These are phyloP conservation scores for Heteromyza rotundicornis DNA, from an alignment of 2,888 invertebrate species.

Conservation along the genomic window DNA sequence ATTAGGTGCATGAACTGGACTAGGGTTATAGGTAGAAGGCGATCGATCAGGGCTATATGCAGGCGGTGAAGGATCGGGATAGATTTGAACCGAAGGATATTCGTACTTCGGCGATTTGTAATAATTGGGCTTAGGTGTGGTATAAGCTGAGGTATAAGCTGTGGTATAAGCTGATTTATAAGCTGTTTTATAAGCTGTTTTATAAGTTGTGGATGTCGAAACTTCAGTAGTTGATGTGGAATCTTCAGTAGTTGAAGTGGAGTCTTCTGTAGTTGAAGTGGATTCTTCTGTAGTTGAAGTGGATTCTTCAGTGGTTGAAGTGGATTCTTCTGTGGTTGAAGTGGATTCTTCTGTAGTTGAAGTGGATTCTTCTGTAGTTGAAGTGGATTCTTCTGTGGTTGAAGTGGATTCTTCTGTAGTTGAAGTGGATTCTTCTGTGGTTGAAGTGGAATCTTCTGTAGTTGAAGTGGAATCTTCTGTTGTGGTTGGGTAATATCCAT, in stretches of 20 bases:
- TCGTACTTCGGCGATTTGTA: no score
- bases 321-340: neutral
- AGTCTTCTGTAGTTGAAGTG: slow-evolving; percentile 2
- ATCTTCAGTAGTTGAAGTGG: slow-evolving; percentile 3
- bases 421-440: neutral
- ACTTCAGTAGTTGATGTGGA: neutral
- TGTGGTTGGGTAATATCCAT: neutral
- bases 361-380: slow-evolving; percentile 9
- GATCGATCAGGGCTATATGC: neutral
- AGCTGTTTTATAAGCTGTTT: neutral
- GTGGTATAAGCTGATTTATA: no score
- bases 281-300: neutral
- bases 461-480: neutral
- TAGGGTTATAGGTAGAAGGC: neutral
- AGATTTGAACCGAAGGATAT: no score
- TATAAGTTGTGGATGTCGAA: neutral
- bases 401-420: neutral
- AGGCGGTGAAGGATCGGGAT: slow-evolving; percentile 7
- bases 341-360: neutral
- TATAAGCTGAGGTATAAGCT: no score
- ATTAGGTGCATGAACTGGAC: slow-evolving; percentile 1
- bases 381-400: neutral
- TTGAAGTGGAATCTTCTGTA: neutral
- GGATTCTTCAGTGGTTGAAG: neutral
- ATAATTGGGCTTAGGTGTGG: no score